These are phyloP conservation scores for Macquaria australasica DNA, from an alignment of 2,113 vertebrate species.

Conservation along the genomic window DNA sequence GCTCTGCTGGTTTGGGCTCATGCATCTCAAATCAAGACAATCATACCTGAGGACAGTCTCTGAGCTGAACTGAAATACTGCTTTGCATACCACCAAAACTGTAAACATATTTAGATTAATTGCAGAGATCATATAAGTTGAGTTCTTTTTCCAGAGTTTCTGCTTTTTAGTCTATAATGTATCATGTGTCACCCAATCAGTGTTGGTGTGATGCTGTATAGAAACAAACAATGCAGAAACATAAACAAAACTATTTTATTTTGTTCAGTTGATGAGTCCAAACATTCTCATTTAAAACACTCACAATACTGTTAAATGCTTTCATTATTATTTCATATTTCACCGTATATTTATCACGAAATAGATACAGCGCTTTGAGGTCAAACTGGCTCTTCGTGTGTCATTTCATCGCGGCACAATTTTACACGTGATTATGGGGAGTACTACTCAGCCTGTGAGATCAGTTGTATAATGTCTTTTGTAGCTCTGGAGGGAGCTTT, in stretches of 20 bases:
- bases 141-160: neutral
- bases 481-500: neutral
- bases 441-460: neutral
- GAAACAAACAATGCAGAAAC: neutral
- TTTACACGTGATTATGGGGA: neutral
- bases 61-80: slow-evolving; percentile 16
- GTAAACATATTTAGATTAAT: neutral
- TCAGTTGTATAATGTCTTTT: neutral
- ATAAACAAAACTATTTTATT: no score
- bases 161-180: neutral
- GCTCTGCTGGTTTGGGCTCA: slow-evolving; percentile 22
- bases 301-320: neutral
- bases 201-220: neutral
- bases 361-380: neutral
- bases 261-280: neutral
- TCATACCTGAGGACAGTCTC: slow-evolving; percentile 25
- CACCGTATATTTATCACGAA: neutral
- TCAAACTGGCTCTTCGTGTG: neutral
- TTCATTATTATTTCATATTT: neutral
- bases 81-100: slow-evolving; percentile 10
- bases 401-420: neutral
- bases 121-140: neutral
- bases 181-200: neutral
- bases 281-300: neutral
- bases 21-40: slow-evolving; percentile 36